Conservation (phyloP, 2,113 vertebrate genomes). For the Datnioides undecimradiatus region DNA sequence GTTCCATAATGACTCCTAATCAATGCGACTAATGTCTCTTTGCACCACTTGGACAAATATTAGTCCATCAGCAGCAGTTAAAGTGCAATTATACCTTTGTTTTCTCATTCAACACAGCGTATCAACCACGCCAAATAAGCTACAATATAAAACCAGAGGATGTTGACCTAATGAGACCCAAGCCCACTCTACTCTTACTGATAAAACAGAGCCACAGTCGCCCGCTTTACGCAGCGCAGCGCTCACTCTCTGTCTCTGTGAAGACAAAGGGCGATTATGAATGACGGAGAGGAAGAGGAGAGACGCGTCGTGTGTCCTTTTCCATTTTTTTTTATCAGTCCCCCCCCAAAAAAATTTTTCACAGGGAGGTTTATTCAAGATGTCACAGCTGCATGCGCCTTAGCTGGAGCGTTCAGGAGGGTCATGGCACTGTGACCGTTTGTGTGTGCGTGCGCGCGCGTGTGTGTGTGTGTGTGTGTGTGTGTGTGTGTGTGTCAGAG, state of each 20-base stretch:
- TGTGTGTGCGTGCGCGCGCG: constrained; percentile 11
- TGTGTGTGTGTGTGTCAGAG: constrained; percentile 42
- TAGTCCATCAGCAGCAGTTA: constrained; percentile 68
- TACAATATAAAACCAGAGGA: constrained; percentile 62
- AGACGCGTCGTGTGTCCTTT: constrained; percentile 15
- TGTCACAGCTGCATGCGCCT: constrained; percentile 72
- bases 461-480: constrained; percentile 32
- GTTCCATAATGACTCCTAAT: constrained; percentile 60
- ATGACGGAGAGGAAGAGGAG: constrained; percentile 21
- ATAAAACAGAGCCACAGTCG: constrained; percentile 67
- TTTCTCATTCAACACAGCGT: constrained; percentile 77
- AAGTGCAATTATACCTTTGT: constrained; percentile 77
- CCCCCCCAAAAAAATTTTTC: background rate
- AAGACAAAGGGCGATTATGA: constrained; percentile 66
- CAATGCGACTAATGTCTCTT: constrained; percentile 69
- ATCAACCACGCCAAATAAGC: constrained; percentile 56
- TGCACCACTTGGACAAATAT: constrained; percentile 76
- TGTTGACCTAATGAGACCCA: constrained; percentile 67
- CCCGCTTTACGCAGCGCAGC: background rate
- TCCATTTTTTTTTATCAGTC: background rate
- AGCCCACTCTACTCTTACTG: constrained; percentile 70
- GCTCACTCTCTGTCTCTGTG: constrained; percentile 9
- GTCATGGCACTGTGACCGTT: constrained; percentile 68
- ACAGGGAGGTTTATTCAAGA: constrained; percentile 67
- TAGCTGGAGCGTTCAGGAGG: constrained; percentile 66